Base-by-base conservation (phyloP, 2,113 vertebrate species). In the Oenanthe melanoleuca region DNA sequence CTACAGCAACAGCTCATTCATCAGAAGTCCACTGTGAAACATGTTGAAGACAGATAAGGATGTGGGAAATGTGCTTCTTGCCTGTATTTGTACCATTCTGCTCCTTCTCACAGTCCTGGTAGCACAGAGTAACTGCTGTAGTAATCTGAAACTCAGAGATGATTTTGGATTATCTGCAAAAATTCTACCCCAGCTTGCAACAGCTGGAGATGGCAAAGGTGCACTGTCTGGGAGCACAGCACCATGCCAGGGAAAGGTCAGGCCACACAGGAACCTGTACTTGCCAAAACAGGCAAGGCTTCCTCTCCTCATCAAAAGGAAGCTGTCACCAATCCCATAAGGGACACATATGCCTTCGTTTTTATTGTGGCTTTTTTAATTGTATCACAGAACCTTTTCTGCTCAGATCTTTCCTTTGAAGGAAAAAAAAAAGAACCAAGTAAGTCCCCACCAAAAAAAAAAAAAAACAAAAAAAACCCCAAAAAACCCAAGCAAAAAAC, bases 41-140 rank as follows among this genome's bases (percentile, higher is more conserved):
- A 52, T 91, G 82, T 11, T 86, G 60, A 82, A 87, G 52, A 44
- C 78, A 80, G 92, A 96, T 96, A 96, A 94, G 77, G 56, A 52
- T 50, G 50, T 4, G 28, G 78, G 67, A 95, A 95, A 74, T 65
- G 22, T 31, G 52, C 78, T 75, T 89, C 47, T 83, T 88, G 53
- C 29, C 63, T 72, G n/a, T 50, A 22, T 82, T 95, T 53, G 55
- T 44, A 12, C 12, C 3, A 5, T 61, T 67, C 55, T 75, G 52
- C 47, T 90, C 53, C 63, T 71, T 75, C 64, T 33, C 65, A 52
- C 45, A 66, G 12, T 19, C 31, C 42, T 55, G n/a, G 55, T 11
- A 66, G 85, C 2, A 4, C 15, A 63, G 49, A 31, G 15, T 15
- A 64, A 13, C 24, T 57, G 40, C 37, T 83, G 26, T 11, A 40